Conservation (phyloP, 2,888 invertebrate genomes). For the Ypsolopha sequella region DNA sequence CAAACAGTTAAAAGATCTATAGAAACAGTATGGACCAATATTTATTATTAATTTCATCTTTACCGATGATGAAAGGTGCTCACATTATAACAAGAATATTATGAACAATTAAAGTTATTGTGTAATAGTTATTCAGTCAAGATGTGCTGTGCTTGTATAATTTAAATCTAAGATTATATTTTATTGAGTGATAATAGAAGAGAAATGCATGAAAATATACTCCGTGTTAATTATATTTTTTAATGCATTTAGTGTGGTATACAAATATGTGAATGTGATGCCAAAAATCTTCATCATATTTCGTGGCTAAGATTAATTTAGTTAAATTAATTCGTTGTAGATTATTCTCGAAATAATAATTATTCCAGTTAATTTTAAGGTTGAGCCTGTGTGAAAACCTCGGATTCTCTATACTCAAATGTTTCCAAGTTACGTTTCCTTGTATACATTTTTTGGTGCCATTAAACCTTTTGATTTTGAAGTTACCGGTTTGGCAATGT, state of each 20-base stretch:
- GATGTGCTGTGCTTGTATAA: constrained; percentile 41
- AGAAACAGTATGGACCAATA: background rate
- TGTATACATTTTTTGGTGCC: constrained; percentile 24
- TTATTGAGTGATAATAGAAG: constrained; percentile 29
- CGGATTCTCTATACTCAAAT: constrained; percentile 1
- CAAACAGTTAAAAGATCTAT: too few relatives aligned
- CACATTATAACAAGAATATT: constrained; percentile 2
- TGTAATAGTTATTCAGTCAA: constrained; percentile 28
- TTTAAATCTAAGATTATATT: constrained; percentile 10
- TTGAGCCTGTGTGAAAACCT: constrained; percentile 21
- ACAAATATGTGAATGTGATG: constrained; percentile 50
- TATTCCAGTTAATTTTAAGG: constrained; percentile 31
- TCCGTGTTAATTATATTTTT: constrained; percentile 10
- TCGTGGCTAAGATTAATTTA: constrained; percentile 20
- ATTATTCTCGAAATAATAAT: background rate
- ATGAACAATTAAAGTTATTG: background rate
- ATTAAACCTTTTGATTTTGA: constrained; percentile 21
- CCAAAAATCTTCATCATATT: constrained; percentile 52
- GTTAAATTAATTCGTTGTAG: too few relatives aligned
- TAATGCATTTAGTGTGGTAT: constrained; percentile 37
- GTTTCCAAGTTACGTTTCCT: constrained; percentile 4
- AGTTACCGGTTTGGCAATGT: constrained; percentile 33
- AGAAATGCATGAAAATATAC: constrained; percentile 6
- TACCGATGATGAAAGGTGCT: background rate
- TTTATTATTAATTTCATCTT: background rate